Evolutionary conservation across 1,140 invertebrate species (phyloP), one percentile per base, ranked within the genome.

Genomic region (Trichonephila inaurata): DNA sequence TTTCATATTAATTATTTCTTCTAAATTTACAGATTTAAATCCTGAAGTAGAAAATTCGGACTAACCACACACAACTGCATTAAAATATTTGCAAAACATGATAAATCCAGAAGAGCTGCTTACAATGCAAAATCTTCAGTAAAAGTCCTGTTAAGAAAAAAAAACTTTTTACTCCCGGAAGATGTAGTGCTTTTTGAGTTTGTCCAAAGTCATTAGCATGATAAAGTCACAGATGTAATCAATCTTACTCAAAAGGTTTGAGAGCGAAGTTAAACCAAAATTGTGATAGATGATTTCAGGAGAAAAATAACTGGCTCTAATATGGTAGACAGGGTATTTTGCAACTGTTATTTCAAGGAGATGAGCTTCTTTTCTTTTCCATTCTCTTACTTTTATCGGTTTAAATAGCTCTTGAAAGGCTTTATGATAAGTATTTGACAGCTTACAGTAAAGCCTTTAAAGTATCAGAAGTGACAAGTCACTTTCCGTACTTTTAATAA

Each of bases 191-290:
- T 33, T 72, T 28, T 72, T 28, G 24, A 28, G 12, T 72, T 72
- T 72, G 14, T 33, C 24, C 69, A 28, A 33, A 18, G 69, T 72
- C 69, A 28, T 72, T 72, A 72, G 24, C 28, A 72, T 72, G 69
- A 72, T 72, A 72, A 72, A 72, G 69, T 72, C 24, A 3, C 10
- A 14, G 69, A 28, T 72, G 69, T 14, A 24, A 72, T 72, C 69
- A 72, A 72, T 72, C 69, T 72, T 72, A n/a, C 24, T 72, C 69
- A 72, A 24, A 72, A 72, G 24, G 24, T 28, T 72, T 72, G 16
- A 72, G 69, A 72, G 24, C 24, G 3, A 72, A n/a, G 69, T 24
- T n/a, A 72, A 72, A 72, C 24, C 69, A 72, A 72, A 72, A 72
- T 33, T 28, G 69, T 72, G 69, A 72, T 72, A 72, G 24, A 72